phyloP scores from a whole-genome alignment of 2,888 invertebrate species.

The Drosophila demipolita region DNA sequence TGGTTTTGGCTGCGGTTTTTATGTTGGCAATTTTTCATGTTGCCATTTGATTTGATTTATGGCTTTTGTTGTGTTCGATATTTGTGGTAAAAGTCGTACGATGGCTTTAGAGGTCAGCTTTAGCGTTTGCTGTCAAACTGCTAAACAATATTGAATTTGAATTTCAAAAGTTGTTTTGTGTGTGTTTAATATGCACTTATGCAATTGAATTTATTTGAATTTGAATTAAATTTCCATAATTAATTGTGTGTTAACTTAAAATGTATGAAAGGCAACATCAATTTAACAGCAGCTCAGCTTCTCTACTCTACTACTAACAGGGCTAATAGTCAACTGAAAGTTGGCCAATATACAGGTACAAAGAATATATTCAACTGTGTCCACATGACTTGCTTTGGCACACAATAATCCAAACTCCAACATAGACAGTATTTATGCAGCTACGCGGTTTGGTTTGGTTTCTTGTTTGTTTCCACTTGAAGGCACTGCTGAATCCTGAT shows the following conservation, averaged over 20 bases:
- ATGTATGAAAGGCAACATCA: not conserved
- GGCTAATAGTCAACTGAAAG: conserved; percentile 13
- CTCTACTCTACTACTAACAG: no score
- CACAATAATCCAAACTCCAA: not conserved
- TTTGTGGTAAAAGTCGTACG: conserved; percentile 55
- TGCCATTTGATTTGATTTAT: conserved; percentile 76
- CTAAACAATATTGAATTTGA: conserved; percentile 19
- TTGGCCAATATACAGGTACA: conserved; percentile 11
- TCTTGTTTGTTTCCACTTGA: conserved; percentile 37
- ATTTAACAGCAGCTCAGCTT: not conserved
- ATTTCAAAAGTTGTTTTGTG: conserved; percentile 2
- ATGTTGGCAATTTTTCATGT: conserved; percentile 66
- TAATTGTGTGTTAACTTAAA: not conserved
- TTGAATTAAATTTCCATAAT: not conserved
- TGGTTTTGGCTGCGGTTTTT: conserved; percentile 64
- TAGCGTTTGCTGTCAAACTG: conserved; percentile 4
- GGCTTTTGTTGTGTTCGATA: conserved; percentile 52
- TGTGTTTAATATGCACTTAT: not conserved
- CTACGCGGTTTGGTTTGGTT: not conserved
- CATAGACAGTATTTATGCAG: not conserved
- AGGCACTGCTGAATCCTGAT: conserved; percentile 26
- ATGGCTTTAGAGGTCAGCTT: conserved; percentile 20
- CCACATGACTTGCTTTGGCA: conserved; percentile 12
- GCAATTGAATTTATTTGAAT: not conserved
- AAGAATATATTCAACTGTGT: not conserved